Percentiles rank a stretch among this genome's conserved stretches.
Evolutionary conservation across 2,888 invertebrate species (phyloP).

Genomic region (Macaria liturata): DNA sequence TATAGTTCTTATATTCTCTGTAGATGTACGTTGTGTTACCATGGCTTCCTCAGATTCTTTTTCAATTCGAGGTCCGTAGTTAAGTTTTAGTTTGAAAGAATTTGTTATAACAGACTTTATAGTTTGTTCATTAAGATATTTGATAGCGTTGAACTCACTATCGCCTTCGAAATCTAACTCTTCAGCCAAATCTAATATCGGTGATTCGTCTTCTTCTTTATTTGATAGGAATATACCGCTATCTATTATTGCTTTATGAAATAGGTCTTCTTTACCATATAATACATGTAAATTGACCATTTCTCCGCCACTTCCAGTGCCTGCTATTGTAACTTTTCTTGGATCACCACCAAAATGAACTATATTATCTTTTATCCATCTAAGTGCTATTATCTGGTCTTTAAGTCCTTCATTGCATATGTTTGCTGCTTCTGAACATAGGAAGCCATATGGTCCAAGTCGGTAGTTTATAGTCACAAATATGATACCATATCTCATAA

Average conservation of each 20-base stretch:
- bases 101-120: slow-evolving; percentile 23
- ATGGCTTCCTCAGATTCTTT: slow-evolving; percentile 16
- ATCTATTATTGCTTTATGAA: slow-evolving; percentile 32
- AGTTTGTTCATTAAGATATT: slow-evolving; percentile 22
- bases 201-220: slow-evolving; percentile 13
- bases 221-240: slow-evolving; percentile 25
- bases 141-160: slow-evolving; percentile 20
- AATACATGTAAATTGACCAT: slow-evolving; percentile 30
- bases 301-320: slow-evolving; percentile 35
- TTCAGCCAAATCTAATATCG: slow-evolving; percentile 24
- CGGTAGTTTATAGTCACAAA: slow-evolving; percentile 46
- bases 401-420: slow-evolving; percentile 50
- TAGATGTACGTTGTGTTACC: slow-evolving; percentile 12
- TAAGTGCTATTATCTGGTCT: slow-evolving; percentile 42
- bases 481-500: slow-evolving; percentile 41
- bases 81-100: slow-evolving; percentile 20
- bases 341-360: slow-evolving; percentile 44
- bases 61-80: slow-evolving; percentile 30
- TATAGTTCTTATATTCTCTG: slow-evolving; percentile 17
- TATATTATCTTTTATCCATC: slow-evolving; percentile 46
- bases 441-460: slow-evolving; percentile 50
- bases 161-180: slow-evolving; percentile 24
- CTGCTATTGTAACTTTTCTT: slow-evolving; percentile 42
- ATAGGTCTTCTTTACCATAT: slow-evolving; percentile 28
- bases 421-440: slow-evolving; percentile 45